phyloP scores from a whole-genome alignment of 1,140 invertebrate species.

The Aphelenchoides besseyi region DNA sequence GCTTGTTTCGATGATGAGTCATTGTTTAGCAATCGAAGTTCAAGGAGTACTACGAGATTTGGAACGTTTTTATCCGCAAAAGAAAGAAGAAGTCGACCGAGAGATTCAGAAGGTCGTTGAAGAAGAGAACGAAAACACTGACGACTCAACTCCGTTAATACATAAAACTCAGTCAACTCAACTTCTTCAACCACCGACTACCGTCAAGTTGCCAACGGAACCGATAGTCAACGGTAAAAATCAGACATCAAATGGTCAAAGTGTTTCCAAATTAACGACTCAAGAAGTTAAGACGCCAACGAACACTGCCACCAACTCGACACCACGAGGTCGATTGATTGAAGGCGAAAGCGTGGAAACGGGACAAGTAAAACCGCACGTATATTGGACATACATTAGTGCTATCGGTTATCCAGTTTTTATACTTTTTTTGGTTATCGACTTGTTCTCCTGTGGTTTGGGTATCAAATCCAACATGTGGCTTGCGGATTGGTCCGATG shows the following conservation, averaged over 20 bases:
- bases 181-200: background rate
- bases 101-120: constrained; percentile 16
- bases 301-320: background rate
- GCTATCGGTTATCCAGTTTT: constrained; percentile 56
- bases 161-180: no score
- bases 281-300: no score
- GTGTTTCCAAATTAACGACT: no score
- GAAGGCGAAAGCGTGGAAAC: constrained; percentile 58
- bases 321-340: constrained; percentile 27
- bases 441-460: constrained; percentile 51
- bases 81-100: constrained; percentile 1
- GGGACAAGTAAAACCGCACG: constrained; percentile 56
- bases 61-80: constrained; percentile 26
- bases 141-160: no score
- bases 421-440: constrained; percentile 52
- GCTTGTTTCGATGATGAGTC: background rate
- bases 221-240: no score
- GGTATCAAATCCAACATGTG: constrained; percentile 62
- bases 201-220: background rate
- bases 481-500: constrained; percentile 64
- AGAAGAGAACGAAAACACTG: background rate
- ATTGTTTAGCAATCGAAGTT: constrained; percentile 44
- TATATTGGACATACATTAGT: constrained; percentile 62
- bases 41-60: constrained; percentile 48
- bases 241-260: background rate